Base-by-base conservation (phyloP, 2,888 invertebrate genomes). In the Dorcus hopei region DNA sequence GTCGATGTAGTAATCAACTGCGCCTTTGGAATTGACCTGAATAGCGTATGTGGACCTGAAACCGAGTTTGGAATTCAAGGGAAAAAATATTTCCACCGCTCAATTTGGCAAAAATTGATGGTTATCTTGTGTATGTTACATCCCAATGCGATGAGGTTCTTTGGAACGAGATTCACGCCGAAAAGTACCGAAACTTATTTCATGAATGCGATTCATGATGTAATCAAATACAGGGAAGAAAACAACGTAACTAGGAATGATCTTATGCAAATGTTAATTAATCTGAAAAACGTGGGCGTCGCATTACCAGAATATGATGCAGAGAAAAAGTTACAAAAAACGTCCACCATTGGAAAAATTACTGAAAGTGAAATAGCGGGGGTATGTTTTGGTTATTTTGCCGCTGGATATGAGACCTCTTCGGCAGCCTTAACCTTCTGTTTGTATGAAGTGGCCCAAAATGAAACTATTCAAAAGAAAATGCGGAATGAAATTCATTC, bases 1-100 rank as follows among this genome's bases (percentile, higher is more conserved):
- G 82, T 83, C 77, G 83, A 84, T 67, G 81, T 84, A 3, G 82
- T 84, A 23, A 83, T 82, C 0, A 80, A 80, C 49, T 80, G 83
- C 52, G 83, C 83, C 16, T 85, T 84, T 67, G 84, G 84, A 42
- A 77, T 84, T 9, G 81, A 83, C 61, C 81, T 81, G 63, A 80
- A 84, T 65, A 80, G 82, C 42, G 80, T 84, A 55, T 75, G 76
- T 42, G 78, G 81, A 70, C 74, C 80, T 0, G 72, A 81, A 56
- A 80, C 82, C 0, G 80, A 82, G 61, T 83, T 84, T 70, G 38
- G 63, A 19, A 16, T 42, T 41, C 61, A 63, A 52, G 69, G 67
- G 4, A 54, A 45, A 16, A 52, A 59, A 19, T 62, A 61, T 2
- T 65, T 66, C 48, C 62, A 61, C 23, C 61, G 59, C 55, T 62